Evolutionary conservation across 2,888 invertebrate species (phyloP).

Genomic region (Amphimallon solstitiale): DNA sequence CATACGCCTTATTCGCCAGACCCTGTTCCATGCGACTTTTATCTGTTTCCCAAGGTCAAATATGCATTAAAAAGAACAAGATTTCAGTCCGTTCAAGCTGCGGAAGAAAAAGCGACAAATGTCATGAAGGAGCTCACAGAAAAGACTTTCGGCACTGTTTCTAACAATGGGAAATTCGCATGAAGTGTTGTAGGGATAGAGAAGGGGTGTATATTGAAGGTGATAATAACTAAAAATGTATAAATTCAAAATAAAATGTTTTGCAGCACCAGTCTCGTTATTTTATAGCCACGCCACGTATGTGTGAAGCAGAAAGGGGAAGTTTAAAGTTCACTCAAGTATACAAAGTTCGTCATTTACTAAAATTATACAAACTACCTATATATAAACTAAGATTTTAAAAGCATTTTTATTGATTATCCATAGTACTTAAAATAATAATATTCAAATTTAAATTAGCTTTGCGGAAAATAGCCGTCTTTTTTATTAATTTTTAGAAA

Average conservation of each 20-base stretch:
- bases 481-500: too few species aligned
- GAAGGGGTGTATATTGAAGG: slow-evolving; percentile 35
- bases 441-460: too few species aligned
- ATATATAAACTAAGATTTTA: too few species aligned
- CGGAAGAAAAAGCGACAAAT: slow-evolving; percentile 45
- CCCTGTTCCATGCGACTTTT: not conserved
- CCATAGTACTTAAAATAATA: too few species aligned
- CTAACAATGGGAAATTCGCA: too few species aligned
- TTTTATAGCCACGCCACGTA: slow-evolving; percentile 2
- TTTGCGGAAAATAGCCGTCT: too few species aligned
- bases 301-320: too few species aligned
- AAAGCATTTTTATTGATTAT: too few species aligned
- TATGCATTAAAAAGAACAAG: slow-evolving; percentile 43
- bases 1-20: slow-evolving; percentile 9
- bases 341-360: too few species aligned
- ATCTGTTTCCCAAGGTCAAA: slow-evolving; percentile 40
- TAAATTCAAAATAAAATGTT: slow-evolving; percentile 30
- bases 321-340: too few species aligned
- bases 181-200: slow-evolving; percentile 26
- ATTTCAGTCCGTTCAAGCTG: slow-evolving; percentile 39
- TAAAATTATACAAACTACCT: too few species aligned
- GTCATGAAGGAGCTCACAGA: slow-evolving; percentile 41
- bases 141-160: slow-evolving; percentile 31
- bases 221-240: not conserved
- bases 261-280: slow-evolving; percentile 12